Evolutionary conservation across 1,140 invertebrate genomes (phyloP).

Genomic region (Trialeurodes vaporariorum): DNA sequence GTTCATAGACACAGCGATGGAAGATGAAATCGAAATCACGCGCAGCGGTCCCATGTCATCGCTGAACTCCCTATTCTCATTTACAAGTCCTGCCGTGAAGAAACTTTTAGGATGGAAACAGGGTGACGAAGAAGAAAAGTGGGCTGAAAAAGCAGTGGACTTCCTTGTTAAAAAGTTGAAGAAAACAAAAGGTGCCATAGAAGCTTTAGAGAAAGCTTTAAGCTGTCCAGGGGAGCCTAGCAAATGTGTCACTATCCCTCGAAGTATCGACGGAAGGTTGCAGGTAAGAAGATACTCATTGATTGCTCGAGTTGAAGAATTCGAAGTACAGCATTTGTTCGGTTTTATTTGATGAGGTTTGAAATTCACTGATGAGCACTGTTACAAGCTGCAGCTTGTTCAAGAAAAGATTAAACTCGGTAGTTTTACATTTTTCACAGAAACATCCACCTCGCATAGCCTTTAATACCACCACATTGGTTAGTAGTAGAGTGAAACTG

Average conservation of each 20-base stretch:
- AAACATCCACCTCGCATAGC: too few relatives aligned
- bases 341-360: too few relatives aligned
- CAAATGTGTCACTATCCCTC: conserved; percentile 96
- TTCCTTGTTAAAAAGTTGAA: conserved; percentile 96
- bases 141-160: conserved; percentile 98
- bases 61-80: conserved; percentile 86
- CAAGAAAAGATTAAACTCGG: too few relatives aligned
- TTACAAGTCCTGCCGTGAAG: conserved; percentile 92
- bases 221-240: conserved; percentile 85
- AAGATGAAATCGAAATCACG: background rate
- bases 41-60: conserved; percentile 36
- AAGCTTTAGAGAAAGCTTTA: conserved; percentile 88
- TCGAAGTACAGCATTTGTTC: too few relatives aligned
- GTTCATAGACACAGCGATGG: too few relatives aligned
- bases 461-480: too few relatives aligned
- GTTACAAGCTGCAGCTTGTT: too few relatives aligned
- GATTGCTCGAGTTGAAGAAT: too few relatives aligned
- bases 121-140: conserved; percentile 96
- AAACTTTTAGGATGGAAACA: conserved; percentile 95
- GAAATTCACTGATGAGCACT: too few relatives aligned
- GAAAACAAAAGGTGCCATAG: conserved; percentile 91
- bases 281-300: conserved; percentile 53
- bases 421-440: too few relatives aligned
- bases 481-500: too few relatives aligned
- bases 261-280: conserved; percentile 86